Base-by-base conservation (phyloP, 2,888 invertebrate genomes). In the Apodemia zela region DNA sequence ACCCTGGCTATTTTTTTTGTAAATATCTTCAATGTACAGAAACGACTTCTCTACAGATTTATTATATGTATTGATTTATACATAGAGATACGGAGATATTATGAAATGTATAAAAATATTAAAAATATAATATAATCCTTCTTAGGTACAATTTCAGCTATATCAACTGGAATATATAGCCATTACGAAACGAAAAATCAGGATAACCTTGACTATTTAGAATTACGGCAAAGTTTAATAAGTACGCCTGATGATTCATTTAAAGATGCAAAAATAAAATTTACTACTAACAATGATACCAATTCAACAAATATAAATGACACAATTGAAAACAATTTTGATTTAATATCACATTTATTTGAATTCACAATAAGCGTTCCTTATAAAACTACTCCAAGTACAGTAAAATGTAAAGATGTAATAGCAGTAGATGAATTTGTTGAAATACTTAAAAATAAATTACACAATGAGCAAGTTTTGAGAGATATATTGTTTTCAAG, bases 371-470 rank as follows among this genome's bases (percentile, higher is more conserved):
- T 67, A 59, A 74, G 75, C 65, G 60, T 71, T 6, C 66, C 75
- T 58, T 76, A 73, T 17, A 59, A 72, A 62, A 71, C 69, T 5
- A 72, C 76, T 3, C 65, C 69, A 38, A 72, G 72, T 66, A 68
- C 73, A 8, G 71, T 74, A 51, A 68, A 73, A 66, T 89, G 89
- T 68, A 84, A 83, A 74, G 80, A 85, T 64, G 64, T 73, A 5
- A 68, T 85, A 60, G 80, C 77, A 15, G 75, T 90, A 2, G 87
- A 90, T 35, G 82, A 87, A 63, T 82, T 91, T 63, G 75, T 90
- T 35, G 81, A 87, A 67, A 68, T 89, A 66, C 68, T 91, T 6
- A 89, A 83, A 71, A 84, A 80, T 65, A 87, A 81, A 69, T 68
- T 91, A n/a, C 84, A 76, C 17, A 82, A 73, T 49, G 90, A 90